Evolutionary conservation across 53 echinoderm and acorn worm genomes (phyloP).

Genomic region (Antedon mediterranea): DNA sequence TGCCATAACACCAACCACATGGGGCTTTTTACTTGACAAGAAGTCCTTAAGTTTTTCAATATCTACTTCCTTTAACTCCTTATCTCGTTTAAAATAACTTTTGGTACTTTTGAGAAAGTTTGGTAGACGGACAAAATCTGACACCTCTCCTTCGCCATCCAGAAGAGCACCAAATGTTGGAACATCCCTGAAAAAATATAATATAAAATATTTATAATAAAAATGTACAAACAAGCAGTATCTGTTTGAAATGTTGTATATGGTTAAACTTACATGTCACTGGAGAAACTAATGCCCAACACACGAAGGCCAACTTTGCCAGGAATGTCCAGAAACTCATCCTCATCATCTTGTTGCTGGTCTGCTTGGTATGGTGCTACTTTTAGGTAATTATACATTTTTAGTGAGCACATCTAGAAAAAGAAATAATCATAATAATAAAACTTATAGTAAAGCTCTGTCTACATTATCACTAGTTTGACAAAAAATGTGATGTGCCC

Average conservation of each 20-base stretch:
- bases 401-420: conserved; percentile 52
- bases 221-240: no score
- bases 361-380: conserved; percentile 90
- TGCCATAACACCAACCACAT: conserved; percentile 75
- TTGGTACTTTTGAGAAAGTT: conserved; percentile 56
- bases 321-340: conserved; percentile 65
- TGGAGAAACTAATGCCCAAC: conserved; percentile 67
- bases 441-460: no score
- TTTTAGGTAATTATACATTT: conserved; percentile 85
- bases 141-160: conserved; percentile 79
- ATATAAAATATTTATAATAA: no score
- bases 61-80: conserved; percentile 75
- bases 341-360: conserved; percentile 84
- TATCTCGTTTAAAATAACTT: conserved; percentile 62
- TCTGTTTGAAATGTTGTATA: no score
- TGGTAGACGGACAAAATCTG: conserved; percentile 75
- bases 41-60: conserved; percentile 71
- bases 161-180: conserved; percentile 71
- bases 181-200: conserved; percentile 31
- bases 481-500: no score
- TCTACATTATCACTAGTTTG: no score
- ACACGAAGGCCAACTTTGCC: conserved; percentile 66
- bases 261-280: conserved; percentile 50
- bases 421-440: not conserved
- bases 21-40: conserved; percentile 68